Base-by-base conservation (phyloP, 2,888 invertebrate genomes). In the Arge pagana region DNA sequence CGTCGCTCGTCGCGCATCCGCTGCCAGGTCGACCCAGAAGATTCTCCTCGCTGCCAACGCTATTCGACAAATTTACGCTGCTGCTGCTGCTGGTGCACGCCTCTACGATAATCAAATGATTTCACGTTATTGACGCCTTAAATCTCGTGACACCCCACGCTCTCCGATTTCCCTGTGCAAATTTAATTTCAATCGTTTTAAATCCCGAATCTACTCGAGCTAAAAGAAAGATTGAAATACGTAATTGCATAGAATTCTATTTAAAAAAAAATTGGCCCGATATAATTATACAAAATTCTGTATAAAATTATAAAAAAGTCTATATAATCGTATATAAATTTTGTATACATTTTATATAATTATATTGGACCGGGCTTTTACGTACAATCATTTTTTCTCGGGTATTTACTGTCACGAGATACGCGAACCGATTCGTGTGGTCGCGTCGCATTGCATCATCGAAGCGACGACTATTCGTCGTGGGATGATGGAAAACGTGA, bases 21-120 rank as follows among this genome's bases (percentile, higher is more conserved):
- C 45, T 45, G 8, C 45, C 45, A 23, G 45, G 45, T 24, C 45
- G 55, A 40, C 10, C 66, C 67, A 21, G 23, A 13, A 35, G 45
- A 33, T 45, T 45, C 52, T 58, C 62, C 41, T 72, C 67, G 16
- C 58, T 55, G 28, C 39, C 13, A 30, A 62, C 61, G 54, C 61
- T 56, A 33, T 63, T 64, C 28, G 66, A 62, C 7, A 57, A 62
- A 8, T 67, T 70, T 52, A 70, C 71, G 8, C 66, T 62, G 4
- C 67, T 64, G 48, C 68, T 70, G 41, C 70, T 72, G 48, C 72
- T 73, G 13, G 67, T 69, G 48, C 72, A 72, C 5, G 69, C 70
- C 53, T 72, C 74, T 74, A 60, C 28, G 28, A 26, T 31, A 66
- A 58, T 18, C n/a, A n/a, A n/a, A n/a, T n/a, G n/a, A n/a, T n/a